phyloP scores from a whole-genome alignment of 2,888 invertebrate species.

The Chalcosyrphus nemorum region DNA sequence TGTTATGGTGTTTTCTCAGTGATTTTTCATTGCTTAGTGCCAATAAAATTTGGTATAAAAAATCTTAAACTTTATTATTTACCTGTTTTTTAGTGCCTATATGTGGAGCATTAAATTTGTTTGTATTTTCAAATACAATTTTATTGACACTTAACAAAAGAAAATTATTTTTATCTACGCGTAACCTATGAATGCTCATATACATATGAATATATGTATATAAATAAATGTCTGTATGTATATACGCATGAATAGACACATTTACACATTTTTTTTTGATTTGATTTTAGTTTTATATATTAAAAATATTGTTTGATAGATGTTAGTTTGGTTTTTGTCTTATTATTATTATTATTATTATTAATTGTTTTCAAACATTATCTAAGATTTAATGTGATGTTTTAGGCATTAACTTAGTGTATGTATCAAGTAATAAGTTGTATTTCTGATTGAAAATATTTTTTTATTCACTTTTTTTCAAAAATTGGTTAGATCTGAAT shows the following conservation, averaged over 20 bases:
- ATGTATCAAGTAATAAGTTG: background rate
- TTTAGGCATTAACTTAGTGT: background rate
- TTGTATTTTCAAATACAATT: background rate
- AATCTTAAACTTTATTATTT: background rate
- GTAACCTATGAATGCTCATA: background rate
- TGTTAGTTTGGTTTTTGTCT: background rate
- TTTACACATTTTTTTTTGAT: background rate
- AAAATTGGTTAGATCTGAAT: background rate
- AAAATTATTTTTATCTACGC: background rate
- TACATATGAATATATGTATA: background rate
- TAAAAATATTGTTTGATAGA: background rate
- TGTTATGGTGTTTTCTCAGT: slow-evolving; percentile 27
- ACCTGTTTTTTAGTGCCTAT: background rate
- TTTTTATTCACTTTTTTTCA: background rate
- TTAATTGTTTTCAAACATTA: background rate
- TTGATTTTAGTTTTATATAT: too few species aligned
- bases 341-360: background rate
- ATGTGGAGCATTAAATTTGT: too few species aligned
- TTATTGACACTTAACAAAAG: background rate
- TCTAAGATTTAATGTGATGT: background rate
- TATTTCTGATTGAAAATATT: background rate
- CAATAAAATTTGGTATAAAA: slow-evolving; percentile 14
- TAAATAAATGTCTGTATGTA: too few species aligned
- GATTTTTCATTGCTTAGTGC: slow-evolving; percentile 10
- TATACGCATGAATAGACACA: too few species aligned